Percentiles rank a stretch among this genome's conserved stretches.
phyloP scores from a whole-genome alignment of 2,888 invertebrate genomes.

The Rhagium mordax region DNA sequence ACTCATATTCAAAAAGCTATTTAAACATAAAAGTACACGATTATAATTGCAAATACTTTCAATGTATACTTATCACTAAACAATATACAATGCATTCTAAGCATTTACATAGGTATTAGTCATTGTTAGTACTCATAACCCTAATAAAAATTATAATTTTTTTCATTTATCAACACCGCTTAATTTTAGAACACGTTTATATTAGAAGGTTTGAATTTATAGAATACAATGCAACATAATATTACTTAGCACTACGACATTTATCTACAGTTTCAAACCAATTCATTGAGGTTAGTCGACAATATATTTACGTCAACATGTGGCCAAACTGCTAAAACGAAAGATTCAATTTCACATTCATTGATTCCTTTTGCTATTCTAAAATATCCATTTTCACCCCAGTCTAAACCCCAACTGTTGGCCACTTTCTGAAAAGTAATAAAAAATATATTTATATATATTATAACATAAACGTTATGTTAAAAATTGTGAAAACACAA shows the following conservation, averaged over 20 bases:
- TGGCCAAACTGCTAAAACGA: slow-evolving; percentile 87
- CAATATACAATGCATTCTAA: slow-evolving; percentile 13
- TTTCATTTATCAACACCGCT: slow-evolving; percentile 40
- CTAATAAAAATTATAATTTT: slow-evolving; percentile 41
- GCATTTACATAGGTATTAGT: slow-evolving; percentile 10
- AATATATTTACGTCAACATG: slow-evolving; percentile 58
- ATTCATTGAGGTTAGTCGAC: background rate
- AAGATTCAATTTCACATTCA: slow-evolving; percentile 93
- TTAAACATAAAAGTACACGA: slow-evolving; percentile 23
- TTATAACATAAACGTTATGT: no score
- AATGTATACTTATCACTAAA: background rate
- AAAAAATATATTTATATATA: no score
- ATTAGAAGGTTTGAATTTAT: slow-evolving; percentile 45
- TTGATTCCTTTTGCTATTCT: slow-evolving; percentile 87
- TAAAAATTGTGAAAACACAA: no score
- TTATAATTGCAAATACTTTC: slow-evolving; percentile 17
- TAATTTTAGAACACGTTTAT: slow-evolving; percentile 46
- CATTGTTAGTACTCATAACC: no score
- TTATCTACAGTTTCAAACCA: slow-evolving; percentile 11
- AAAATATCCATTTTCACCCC: slow-evolving; percentile 96
- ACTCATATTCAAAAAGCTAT: slow-evolving; percentile 19
- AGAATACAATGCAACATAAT: background rate
- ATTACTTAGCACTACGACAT: background rate
- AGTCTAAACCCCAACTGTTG: slow-evolving; percentile 93
- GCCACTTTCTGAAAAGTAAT: slow-evolving; percentile 83